These are phyloP conservation scores for Halcyon smyrnensis DNA, from an alignment of 2,797 vertebrate species.

Conservation along the genomic window DNA sequence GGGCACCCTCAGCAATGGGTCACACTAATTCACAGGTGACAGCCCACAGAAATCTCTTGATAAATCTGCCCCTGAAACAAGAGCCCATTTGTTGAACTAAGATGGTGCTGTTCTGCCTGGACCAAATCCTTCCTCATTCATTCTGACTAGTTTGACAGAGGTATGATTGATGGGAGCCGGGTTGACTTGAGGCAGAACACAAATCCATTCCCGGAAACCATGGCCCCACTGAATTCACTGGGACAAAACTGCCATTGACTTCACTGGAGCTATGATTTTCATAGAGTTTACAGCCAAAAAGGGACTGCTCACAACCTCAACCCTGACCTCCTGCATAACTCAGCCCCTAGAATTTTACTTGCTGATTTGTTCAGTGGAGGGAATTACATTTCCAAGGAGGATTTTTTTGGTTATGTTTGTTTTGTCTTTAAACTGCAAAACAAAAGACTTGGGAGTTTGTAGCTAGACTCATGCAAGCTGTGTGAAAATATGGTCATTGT, in stretches of 20 bases:
- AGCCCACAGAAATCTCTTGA: not conserved
- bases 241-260: conserved; percentile 69
- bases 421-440: conserved; percentile 21
- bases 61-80: conserved; percentile 47
- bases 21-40: conserved; percentile 58
- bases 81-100: conserved; percentile 35
- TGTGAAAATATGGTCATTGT: conserved; percentile 14
- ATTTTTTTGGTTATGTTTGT: conserved; percentile 4
- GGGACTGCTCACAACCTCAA: not conserved
- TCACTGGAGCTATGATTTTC: not conserved
- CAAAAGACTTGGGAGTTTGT: not conserved
- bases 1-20: not conserved
- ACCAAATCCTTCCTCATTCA: conserved; percentile 49
- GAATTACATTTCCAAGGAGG: conserved; percentile 33
- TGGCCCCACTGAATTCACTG: conserved; percentile 36
- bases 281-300: conserved; percentile 23
- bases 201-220: conserved; percentile 58
- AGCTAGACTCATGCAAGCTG: not conserved
- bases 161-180: conserved; percentile 56
- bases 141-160: conserved; percentile 50
- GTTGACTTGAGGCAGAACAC: conserved; percentile 48
- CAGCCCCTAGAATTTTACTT: not conserved
- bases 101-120: conserved; percentile 31
- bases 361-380: conserved; percentile 5
- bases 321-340: conserved; percentile 58